phyloP scores from a whole-genome alignment of 2,888 invertebrate species.

The Sturmia bella region DNA sequence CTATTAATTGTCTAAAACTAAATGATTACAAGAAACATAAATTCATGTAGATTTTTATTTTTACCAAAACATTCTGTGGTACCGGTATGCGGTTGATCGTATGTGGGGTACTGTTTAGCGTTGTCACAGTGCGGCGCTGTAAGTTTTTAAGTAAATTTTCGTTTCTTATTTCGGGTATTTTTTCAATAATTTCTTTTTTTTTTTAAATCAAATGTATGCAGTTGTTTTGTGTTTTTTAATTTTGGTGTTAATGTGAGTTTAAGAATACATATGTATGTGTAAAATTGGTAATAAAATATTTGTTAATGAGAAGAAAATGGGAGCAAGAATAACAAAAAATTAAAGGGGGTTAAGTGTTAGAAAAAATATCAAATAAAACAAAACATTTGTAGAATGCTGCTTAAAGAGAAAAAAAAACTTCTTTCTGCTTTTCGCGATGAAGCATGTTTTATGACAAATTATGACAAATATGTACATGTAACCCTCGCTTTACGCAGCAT shows the following conservation, averaged over 20 bases:
- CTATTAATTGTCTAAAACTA: slow-evolving; percentile 30
- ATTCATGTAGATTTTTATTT: slow-evolving; percentile 69
- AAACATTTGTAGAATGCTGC: no score
- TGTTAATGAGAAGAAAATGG: slow-evolving; percentile 10
- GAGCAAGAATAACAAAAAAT: no score
- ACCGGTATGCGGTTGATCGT: slow-evolving; percentile 83
- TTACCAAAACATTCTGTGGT: slow-evolving; percentile 83
- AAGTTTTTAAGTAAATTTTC: slow-evolving; percentile 78
- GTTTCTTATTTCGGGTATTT: slow-evolving; percentile 71
- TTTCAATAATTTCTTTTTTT: slow-evolving; percentile 58
- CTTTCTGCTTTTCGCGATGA: no score
- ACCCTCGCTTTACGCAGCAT: no score
- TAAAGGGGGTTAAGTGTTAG: no score
- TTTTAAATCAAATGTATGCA: slow-evolving; percentile 61
- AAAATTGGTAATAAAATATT: slow-evolving; percentile 37
- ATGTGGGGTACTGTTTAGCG: slow-evolving; percentile 82
- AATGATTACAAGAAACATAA: slow-evolving; percentile 46
- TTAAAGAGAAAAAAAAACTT: no score
- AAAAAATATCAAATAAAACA: no score
- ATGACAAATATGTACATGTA: no score
- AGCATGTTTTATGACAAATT: no score
- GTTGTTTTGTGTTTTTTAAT: slow-evolving; percentile 33
- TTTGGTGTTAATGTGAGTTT: slow-evolving; percentile 40
- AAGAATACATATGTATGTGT: slow-evolving; percentile 22
- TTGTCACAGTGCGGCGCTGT: slow-evolving; percentile 83